A percentile compares a stretch with the other conserved stretches of the same genome.
These are phyloP conservation scores for Ligdia adustata DNA, from an alignment of 2,888 invertebrate genomes.

Conservation along the genomic window DNA sequence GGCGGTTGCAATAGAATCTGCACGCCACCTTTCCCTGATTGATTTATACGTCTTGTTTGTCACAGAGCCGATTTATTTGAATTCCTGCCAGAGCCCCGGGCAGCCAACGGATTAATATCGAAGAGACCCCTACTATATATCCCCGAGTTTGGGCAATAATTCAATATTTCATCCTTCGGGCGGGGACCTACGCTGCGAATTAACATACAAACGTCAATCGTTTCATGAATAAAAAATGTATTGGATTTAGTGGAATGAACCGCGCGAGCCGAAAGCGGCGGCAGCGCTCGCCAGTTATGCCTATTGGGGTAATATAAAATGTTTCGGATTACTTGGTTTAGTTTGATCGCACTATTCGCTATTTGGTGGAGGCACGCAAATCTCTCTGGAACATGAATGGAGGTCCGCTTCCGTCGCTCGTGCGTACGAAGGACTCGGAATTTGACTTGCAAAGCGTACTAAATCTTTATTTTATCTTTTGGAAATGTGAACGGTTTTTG, in stretches of 20 bases:
- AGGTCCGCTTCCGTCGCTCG: conserved; percentile 14
- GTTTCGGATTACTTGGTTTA: conserved; percentile 57
- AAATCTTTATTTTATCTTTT: conserved; percentile 24
- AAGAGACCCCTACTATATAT: conserved; percentile 76
- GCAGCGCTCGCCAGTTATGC: conserved; percentile 61
- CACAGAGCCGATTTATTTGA: conserved; percentile 83
- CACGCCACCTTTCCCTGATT: conserved; percentile 81
- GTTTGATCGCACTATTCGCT: conserved; percentile 55
- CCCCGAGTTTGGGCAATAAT: conserved; percentile 81
- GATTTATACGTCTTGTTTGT: conserved; percentile 85
- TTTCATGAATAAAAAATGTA: conserved; percentile 84
- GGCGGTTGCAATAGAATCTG: conserved; percentile 71
- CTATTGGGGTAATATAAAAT: conserved; percentile 73
- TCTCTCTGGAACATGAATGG: conserved; percentile 44
- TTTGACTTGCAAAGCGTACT: conserved; percentile 27
- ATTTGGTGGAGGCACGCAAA: conserved; percentile 53
- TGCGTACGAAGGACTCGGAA: conserved; percentile 20
- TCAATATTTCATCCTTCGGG: conserved; percentile 81
- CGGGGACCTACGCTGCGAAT: conserved; percentile 78
- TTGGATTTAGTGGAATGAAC: conserved; percentile 82
- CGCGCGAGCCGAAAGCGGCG: conserved; percentile 64
- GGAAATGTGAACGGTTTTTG: conserved; percentile 11
- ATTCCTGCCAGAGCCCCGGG: conserved; percentile 78
- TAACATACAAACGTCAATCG: conserved; percentile 84
- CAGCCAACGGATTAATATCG: conserved; percentile 82